Base-by-base conservation (phyloP, 2,888 invertebrate species). In the Calameuta pallipes region DNA sequence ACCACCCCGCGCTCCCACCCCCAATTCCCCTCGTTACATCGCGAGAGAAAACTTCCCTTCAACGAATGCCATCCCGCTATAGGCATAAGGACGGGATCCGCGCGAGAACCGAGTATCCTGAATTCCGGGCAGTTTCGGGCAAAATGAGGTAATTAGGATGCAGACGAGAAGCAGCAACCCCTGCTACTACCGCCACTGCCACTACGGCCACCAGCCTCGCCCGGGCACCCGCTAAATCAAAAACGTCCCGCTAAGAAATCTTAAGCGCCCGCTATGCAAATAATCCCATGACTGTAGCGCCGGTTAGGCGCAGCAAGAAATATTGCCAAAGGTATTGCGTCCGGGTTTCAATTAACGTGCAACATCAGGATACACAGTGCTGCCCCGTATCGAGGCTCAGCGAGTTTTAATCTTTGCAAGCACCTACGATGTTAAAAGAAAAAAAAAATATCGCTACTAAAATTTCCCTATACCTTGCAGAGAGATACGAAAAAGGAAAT, bases 101-200 rank as follows among this genome's bases (percentile, higher is more conserved):
- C 69, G 69, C 80, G 70, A 78, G 77, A 79, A 78, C 83, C 75
- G 82, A 83, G 84, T 83, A 85, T 86, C 85, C 88, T 78, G 83
- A 84, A 89, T 88, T 90, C 87, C 87, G 87, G 86, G 85, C 87
- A 88, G 88, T 89, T 89, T 87, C 83, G 84, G 82, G 84, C 82
- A 85, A 90, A 91, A 90, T 91, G 89, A 90, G 89, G 90, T 89
- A 90, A 91, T 91, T 91, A 91, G 90, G 87, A 91, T 91, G 90
- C 90, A 89, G 88, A 89, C 88, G 85, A 87, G 86, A 84, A 83
- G 83, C 83, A 74, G 74, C 76, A 74, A 75, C 75, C 73, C 77
- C 77, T 75, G 69, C n/a, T 74, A 71, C 73, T 75, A 30, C 74
- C 78, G 71, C 79, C 74, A 77, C 78, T 81, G 78, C 78, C 74